A percentile compares a stretch with the other conserved stretches of the same genome.
phyloP scores from a whole-genome alignment of 1,140 invertebrate species.

The Caerostris extrusa region DNA sequence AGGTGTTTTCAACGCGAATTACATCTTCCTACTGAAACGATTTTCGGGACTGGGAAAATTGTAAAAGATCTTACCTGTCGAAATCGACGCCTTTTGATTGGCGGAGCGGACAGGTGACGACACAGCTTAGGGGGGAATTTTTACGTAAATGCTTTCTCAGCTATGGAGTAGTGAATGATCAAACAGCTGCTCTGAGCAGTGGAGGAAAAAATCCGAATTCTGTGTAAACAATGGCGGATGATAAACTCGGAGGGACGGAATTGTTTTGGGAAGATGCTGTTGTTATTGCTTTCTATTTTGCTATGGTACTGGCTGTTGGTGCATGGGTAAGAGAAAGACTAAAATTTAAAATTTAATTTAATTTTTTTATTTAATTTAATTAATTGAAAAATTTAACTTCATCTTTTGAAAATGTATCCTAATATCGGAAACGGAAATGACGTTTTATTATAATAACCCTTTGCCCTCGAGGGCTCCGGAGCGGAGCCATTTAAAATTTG shows the following conservation, averaged over 20 bases:
- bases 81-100: not conserved
- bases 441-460: too few relatives aligned
- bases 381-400: too few relatives aligned
- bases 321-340: too few relatives aligned
- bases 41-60: not conserved
- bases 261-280: conserved; percentile 80
- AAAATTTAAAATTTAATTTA: too few relatives aligned
- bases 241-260: conserved; percentile 62
- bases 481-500: too few relatives aligned
- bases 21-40: not conserved
- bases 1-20: not conserved
- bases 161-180: not conserved
- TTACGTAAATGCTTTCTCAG: not conserved
- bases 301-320: conserved; percentile 81
- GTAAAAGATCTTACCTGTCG: not conserved
- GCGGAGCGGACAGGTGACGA: not conserved
- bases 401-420: too few relatives aligned
- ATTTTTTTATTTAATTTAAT: too few relatives aligned
- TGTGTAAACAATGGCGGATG: conserved; percentile 21
- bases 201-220: not conserved
- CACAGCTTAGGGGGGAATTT: not conserved
- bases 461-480: too few relatives aligned
- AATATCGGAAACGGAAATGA: too few relatives aligned
- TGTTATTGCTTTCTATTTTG: conserved; percentile 81
- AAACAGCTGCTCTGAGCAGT: not conserved